Evolutionary conservation across 1,140 invertebrate genomes (phyloP), one percentile per base, ranked within the genome.

Genomic region (Reticulitermes speratus): DNA sequence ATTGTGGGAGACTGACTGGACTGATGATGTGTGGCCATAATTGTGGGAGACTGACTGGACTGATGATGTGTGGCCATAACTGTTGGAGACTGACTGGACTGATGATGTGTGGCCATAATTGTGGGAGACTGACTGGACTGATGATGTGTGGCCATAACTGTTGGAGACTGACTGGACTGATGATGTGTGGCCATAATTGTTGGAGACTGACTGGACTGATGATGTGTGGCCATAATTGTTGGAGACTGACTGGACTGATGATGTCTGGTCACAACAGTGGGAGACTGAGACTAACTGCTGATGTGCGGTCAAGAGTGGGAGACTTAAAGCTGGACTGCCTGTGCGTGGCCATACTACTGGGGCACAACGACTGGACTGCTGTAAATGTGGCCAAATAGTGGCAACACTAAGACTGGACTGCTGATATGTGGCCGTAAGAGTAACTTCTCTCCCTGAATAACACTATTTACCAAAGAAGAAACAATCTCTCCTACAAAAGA

Each of bases 181-280:
- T 75, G n/a, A 30, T n/a, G 65, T 75, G 65, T 75, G 8, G n/a
- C n/a, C 65, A 75, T 75, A 75, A 75, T n/a, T n/a, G n/a, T n/a
- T n/a, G n/a, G n/a, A n/a, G n/a, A n/a, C n/a, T n/a, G 9, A 48
- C 45, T 23, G 19, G 25, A 75, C 25, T 11, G 65, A 1, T 75
- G n/a, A 30, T n/a, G 65, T 75, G 65, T 75, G 8, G n/a, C n/a
- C 65, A 75, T 75, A 75, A 75, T n/a, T n/a, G n/a, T 11, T 45
- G n/a, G n/a, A n/a, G n/a, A n/a, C n/a, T n/a, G 9, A 48, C 45
- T 23, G 19, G 25, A 75, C 25, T 11, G 65, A 1, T 75, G n/a
- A 30, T n/a, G 65, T 75, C 25, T 75, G 8, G n/a, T n/a, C n/a
- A n/a, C n/a, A n/a, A n/a, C n/a, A n/a, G n/a, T n/a, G n/a, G n/a